Evolutionary conservation across 1,140 invertebrate species (phyloP), one percentile per base, ranked within the genome.

Genomic region (Drosophila leontia): DNA sequence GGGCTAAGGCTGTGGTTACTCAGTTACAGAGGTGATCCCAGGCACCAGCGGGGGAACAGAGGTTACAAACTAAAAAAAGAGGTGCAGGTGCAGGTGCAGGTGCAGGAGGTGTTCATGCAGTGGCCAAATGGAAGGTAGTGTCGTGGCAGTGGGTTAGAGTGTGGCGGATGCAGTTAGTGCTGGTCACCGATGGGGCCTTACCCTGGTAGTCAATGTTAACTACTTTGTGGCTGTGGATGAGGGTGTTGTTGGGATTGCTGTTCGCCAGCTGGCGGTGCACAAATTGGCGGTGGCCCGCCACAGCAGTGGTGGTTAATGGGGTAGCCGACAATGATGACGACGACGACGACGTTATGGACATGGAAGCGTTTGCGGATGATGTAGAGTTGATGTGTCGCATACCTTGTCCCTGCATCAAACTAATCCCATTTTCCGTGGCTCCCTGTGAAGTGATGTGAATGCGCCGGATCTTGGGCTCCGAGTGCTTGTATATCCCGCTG

Each of bases 401-500:
- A 87, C 84, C 84, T 87, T 90, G 85, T 1, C 72, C 80, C 50
- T 68, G 67, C 64, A 84, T 65, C 3, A 88, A 51, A 7, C 63
- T 55, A 19, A 61, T 65, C 2, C 62, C 51, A 6, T 83, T 75
- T 34, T 81, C 88, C 9, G 62, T 29, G 4, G 55, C n/a, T 47
- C 59, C 72, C 55, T 92, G 91, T 7, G 91, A 75, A 37, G 87
- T 87, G 47, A 91, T 92, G 71, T 92, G 87, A 29, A 92, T 86
- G 19, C 91, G 84, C 26, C 91, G 72, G 55, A 93, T 91, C 74
- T 93, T 93, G 4, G 92, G 64, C 51, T 93, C 92, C 57, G 87
- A 64, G 13, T 91, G 90, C 70, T 93, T 93, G 47, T 84, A 92
- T 39, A 91, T 78, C 45, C 76, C 80, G 59, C 74, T 78, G 9